phyloP scores from a whole-genome alignment of 2,888 invertebrate species.

The Tetheella fluctuosa region DNA sequence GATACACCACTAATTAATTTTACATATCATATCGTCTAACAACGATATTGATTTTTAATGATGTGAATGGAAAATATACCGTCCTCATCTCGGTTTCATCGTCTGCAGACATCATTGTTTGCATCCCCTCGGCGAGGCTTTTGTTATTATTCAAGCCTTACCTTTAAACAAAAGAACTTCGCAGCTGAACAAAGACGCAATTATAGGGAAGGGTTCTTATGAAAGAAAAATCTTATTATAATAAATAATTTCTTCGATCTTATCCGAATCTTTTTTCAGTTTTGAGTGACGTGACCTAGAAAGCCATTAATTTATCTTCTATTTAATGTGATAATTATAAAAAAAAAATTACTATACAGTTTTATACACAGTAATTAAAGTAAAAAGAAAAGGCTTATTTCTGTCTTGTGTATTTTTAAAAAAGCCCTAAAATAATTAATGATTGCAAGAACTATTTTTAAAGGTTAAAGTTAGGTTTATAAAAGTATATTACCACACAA shows the following conservation, averaged over 20 bases:
- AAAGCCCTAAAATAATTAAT: too few relatives aligned
- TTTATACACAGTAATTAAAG: too few relatives aligned
- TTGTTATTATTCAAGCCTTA: constrained; percentile 71
- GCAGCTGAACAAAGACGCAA: constrained; percentile 73
- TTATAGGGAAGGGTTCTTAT: constrained; percentile 65
- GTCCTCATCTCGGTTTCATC: constrained; percentile 51
- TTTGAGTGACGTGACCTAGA: constrained; percentile 16
- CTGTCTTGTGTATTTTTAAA: too few relatives aligned
- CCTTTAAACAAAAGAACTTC: constrained; percentile 70
- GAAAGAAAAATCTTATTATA: constrained; percentile 58
- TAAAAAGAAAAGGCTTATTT: too few relatives aligned
- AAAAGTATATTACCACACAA: too few relatives aligned
- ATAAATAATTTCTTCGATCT: constrained; percentile 57
- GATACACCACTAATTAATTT: constrained; percentile 17
- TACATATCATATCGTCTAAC: constrained; percentile 7
- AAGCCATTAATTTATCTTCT: not conserved
- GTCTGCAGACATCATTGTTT: constrained; percentile 78
- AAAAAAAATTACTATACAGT: too few relatives aligned
- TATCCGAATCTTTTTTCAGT: constrained; percentile 24
- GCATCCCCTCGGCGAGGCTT: constrained; percentile 64
- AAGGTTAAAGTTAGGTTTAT: too few relatives aligned
- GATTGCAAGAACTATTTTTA: too few relatives aligned
- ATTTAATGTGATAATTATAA: not conserved
- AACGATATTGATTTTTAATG: constrained; percentile 57
- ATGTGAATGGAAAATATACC: constrained; percentile 57